These are phyloP conservation scores for Pipa parva DNA, from an alignment of 2,113 vertebrate genomes.

Conservation along the genomic window DNA sequence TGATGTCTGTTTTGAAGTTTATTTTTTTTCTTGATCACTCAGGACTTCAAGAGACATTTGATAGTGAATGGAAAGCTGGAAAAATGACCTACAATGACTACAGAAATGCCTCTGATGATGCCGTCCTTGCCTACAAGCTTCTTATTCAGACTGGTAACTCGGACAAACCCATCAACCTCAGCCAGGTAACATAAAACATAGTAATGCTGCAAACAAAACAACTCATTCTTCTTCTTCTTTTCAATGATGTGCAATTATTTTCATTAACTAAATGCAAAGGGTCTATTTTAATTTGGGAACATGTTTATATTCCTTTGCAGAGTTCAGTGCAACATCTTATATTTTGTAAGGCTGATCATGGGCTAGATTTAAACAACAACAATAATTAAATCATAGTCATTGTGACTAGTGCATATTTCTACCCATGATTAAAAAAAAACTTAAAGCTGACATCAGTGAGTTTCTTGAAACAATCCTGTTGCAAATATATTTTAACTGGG, in stretches of 20 bases:
- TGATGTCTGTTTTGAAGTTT: slow-evolving; percentile 10
- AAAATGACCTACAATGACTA: slow-evolving; percentile 85
- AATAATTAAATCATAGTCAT: no score
- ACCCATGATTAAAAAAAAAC: no score
- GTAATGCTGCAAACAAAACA: no score
- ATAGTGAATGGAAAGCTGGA: slow-evolving; percentile 87
- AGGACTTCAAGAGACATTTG: slow-evolving; percentile 94
- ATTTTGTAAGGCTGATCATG: no score
- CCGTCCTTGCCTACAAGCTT: slow-evolving; percentile 91
- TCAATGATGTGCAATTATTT: not conserved
- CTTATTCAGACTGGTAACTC: slow-evolving; percentile 89
- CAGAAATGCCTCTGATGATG: slow-evolving; percentile 89
- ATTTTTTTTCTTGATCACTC: slow-evolving; percentile 39
- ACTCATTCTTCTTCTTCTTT: not conserved
- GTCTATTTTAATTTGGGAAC: no score
- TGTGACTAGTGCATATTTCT: no score
- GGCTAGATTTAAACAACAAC: no score
- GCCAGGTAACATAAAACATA: slow-evolving; percentile 69
- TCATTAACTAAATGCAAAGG: slow-evolving; percentile 28
- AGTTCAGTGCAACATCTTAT: no score
- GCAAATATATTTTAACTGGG: no score
- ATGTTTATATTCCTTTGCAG: no score
- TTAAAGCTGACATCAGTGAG: no score
- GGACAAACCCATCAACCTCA: slow-evolving; percentile 85
- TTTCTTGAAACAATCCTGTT: no score